phyloP scores from a whole-genome alignment of 2,113 vertebrate species.

The Amblyopsis rosae region DNA sequence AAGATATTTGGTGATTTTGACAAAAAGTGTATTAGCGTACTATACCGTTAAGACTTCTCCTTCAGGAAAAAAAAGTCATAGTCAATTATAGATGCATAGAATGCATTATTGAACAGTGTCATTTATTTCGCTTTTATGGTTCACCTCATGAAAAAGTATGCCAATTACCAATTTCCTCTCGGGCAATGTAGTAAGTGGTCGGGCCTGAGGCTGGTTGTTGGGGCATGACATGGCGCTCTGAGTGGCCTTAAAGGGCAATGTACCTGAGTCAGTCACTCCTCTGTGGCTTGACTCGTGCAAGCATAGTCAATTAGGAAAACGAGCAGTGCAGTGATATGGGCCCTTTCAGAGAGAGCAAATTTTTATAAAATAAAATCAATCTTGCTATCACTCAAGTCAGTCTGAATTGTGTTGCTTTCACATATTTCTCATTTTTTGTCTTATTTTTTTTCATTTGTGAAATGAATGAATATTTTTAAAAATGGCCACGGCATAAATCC shows the following conservation, averaged over 20 bases:
- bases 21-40: no score
- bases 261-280: slow-evolving; percentile 46
- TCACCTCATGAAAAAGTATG: slow-evolving; percentile 92
- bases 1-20: no score
- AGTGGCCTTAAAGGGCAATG: slow-evolving; percentile 44
- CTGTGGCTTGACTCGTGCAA: slow-evolving; percentile 39
- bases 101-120: slow-evolving; percentile 96
- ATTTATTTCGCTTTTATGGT: slow-evolving; percentile 90
- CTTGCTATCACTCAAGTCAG: slow-evolving; percentile 50
- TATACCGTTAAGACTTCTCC: no score
- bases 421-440: slow-evolving; percentile 45
- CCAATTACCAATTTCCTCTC: slow-evolving; percentile 90
- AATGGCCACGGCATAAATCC: slow-evolving; percentile 61
- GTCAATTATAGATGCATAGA: slow-evolving; percentile 90
- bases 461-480: slow-evolving; percentile 48
- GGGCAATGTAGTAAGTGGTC: slow-evolving; percentile 77
- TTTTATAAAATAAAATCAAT: slow-evolving; percentile 53
- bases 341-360: slow-evolving; percentile 43
- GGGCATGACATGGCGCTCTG: slow-evolving; percentile 55
- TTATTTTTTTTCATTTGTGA: slow-evolving; percentile 29
- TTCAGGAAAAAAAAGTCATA: slow-evolving; percentile 67
- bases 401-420: slow-evolving; percentile 59
- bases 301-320: slow-evolving; percentile 59
- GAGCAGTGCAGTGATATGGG: slow-evolving; percentile 33
- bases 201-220: slow-evolving; percentile 60